phyloP scores from a whole-genome alignment of 1,140 invertebrate species.

The Contarinia nasturtii region DNA sequence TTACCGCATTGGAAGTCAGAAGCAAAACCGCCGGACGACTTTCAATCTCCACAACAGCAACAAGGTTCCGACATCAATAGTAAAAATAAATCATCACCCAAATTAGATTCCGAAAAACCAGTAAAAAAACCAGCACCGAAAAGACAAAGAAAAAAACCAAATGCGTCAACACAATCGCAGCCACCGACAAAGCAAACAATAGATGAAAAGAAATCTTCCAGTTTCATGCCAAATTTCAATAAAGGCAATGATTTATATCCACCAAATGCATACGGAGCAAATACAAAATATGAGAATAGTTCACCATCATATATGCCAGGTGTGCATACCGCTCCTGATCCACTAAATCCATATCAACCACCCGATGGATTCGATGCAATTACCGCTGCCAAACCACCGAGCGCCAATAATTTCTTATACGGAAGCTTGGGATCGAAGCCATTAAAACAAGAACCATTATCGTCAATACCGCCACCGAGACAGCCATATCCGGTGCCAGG shows the following conservation, averaged over 20 bases:
- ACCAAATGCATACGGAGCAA: neutral
- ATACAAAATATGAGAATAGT: neutral
- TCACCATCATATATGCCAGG: neutral
- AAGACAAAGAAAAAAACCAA: neutral
- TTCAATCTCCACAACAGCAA: constrained; percentile 8
- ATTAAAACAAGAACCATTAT: neutral
- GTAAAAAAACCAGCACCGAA: neutral
- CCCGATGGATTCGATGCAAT: neutral
- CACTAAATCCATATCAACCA: constrained; percentile 9
- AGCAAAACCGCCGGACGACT: constrained; percentile 10
- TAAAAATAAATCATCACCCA: too few species aligned
- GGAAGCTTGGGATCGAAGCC: neutral
- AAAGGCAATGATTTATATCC: neutral
- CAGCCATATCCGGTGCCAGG: constrained; percentile 13
- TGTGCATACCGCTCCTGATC: neutral
- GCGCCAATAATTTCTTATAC: too few species aligned
- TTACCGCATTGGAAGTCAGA: constrained; percentile 34
- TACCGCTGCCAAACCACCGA: neutral
- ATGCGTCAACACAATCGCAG: neutral
- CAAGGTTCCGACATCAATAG: too few species aligned
- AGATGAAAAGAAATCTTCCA: neutral
- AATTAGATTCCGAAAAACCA: neutral
- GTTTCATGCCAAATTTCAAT: neutral
- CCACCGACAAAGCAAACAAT: neutral
- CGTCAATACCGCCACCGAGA: constrained; percentile 2